Percentiles rank a stretch among this genome's conserved stretches.
These are phyloP conservation scores for Carduelis carduelis DNA, from an alignment of 2,797 vertebrate species.

Conservation along the genomic window DNA sequence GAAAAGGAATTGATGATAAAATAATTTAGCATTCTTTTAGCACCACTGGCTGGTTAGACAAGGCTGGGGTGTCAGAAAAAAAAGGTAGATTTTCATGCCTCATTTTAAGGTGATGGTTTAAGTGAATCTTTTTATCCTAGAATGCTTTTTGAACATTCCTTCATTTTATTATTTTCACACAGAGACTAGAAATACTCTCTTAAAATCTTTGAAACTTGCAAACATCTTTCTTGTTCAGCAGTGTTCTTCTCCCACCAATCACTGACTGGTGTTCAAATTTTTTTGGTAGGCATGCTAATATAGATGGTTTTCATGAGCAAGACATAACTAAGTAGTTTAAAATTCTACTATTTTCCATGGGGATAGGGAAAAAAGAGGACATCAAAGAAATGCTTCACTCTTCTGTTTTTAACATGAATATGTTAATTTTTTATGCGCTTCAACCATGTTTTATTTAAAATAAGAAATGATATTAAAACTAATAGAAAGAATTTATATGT, in stretches of 20 bases:
- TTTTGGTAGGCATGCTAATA: not conserved
- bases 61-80: not conserved
- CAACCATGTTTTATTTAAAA: not conserved
- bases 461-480: not conserved
- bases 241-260: not conserved
- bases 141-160: not conserved
- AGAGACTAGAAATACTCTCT: not conserved
- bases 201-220: not conserved
- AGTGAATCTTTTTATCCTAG: not conserved
- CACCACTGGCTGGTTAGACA: not conserved
- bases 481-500: not conserved
- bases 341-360: not conserved
- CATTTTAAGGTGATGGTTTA: not conserved
- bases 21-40: not conserved
- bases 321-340: not conserved
- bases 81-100: not conserved
- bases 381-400: not conserved
- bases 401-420: not conserved
- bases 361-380: not conserved
- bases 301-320: not conserved
- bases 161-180: not conserved
- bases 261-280: not conserved
- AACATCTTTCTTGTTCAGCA: not conserved
- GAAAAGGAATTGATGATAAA: not conserved
- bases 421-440: not conserved